phyloP scores from a whole-genome alignment of 2,888 invertebrate genomes.

The Reticulitermes lucifugus region DNA sequence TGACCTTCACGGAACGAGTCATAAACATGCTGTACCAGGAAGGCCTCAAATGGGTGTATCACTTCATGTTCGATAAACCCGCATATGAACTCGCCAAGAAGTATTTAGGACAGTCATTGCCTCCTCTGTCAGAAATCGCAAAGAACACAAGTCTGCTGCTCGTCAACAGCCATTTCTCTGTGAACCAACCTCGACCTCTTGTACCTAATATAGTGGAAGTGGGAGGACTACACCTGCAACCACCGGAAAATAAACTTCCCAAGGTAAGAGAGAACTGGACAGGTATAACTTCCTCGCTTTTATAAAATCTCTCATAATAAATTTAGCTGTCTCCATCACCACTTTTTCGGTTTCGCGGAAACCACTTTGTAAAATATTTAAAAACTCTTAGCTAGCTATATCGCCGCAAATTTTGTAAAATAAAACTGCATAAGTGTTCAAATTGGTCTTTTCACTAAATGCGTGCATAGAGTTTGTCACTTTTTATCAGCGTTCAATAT shows the following conservation, averaged over 20 bases:
- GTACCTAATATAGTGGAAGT: conserved; percentile 53
- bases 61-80: conserved; percentile 53
- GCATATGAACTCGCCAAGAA: conserved; percentile 47
- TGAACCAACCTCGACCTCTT: conserved; percentile 64
- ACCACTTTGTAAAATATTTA: too few species aligned
- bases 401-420: too few species aligned
- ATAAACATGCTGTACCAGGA: conserved; percentile 39
- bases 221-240: conserved; percentile 48
- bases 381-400: too few species aligned
- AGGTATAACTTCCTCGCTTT: too few species aligned
- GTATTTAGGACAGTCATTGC: conserved; percentile 63
- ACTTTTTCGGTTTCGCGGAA: too few species aligned
- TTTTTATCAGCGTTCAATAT: too few species aligned
- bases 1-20: conserved; percentile 46
- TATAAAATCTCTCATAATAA: too few species aligned
- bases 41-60: conserved; percentile 59
- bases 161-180: conserved; percentile 71
- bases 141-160: conserved; percentile 69
- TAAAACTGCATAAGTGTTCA: too few species aligned
- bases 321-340: too few species aligned
- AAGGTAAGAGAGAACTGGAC: conserved; percentile 31
- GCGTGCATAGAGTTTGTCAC: too few species aligned
- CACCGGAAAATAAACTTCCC: conserved; percentile 41
- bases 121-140: conserved; percentile 68
- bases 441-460: too few species aligned